Percentiles rank a stretch among this genome's conserved stretches.
Evolutionary conservation across 2,888 invertebrate genomes (phyloP).

Genomic region (Tenodera sinensis): DNA sequence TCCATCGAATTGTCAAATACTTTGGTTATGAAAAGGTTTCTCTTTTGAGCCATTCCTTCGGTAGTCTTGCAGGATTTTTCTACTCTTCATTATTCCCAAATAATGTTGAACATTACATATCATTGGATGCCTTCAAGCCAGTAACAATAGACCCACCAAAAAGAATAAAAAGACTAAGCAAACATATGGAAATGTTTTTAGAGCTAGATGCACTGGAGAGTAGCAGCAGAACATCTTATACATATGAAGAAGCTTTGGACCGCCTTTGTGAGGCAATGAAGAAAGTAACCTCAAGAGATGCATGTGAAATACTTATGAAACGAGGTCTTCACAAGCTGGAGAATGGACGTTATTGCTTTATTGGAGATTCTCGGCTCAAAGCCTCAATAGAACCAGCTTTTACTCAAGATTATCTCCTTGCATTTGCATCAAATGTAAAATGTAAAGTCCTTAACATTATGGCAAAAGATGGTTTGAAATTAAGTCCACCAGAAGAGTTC

Average conservation of each 20-base stretch:
- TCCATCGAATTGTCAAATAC: constrained; percentile 35
- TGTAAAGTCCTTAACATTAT: constrained; percentile 40
- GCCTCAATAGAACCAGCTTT: constrained; percentile 36
- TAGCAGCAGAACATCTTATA: background rate
- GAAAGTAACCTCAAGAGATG: constrained; percentile 59
- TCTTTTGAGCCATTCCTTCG: constrained; percentile 36
- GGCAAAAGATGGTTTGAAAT: constrained; percentile 37
- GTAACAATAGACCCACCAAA: background rate
- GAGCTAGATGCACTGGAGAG: background rate
- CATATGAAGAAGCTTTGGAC: constrained; percentile 15
- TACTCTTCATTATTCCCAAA: constrained; percentile 36
- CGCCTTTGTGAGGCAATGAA: background rate
- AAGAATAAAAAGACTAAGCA: background rate
- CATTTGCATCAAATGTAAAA: constrained; percentile 34
- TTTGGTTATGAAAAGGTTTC: constrained; percentile 36
- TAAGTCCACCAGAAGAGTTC: constrained; percentile 34
- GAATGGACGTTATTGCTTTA: constrained; percentile 49
- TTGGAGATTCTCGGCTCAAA: constrained; percentile 72
- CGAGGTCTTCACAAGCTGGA: constrained; percentile 62
- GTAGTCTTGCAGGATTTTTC: constrained; percentile 33
- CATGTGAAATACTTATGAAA: constrained; percentile 68
- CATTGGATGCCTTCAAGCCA: constrained; percentile 34
- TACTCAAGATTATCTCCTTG: constrained; percentile 33
- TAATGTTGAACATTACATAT: constrained; percentile 33
- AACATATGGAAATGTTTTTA: constrained; percentile 5